A percentile compares a stretch with the other conserved stretches of the same genome.
Evolutionary conservation across 2,797 vertebrate genomes (phyloP).

Genomic region (Florisuga fusca): DNA sequence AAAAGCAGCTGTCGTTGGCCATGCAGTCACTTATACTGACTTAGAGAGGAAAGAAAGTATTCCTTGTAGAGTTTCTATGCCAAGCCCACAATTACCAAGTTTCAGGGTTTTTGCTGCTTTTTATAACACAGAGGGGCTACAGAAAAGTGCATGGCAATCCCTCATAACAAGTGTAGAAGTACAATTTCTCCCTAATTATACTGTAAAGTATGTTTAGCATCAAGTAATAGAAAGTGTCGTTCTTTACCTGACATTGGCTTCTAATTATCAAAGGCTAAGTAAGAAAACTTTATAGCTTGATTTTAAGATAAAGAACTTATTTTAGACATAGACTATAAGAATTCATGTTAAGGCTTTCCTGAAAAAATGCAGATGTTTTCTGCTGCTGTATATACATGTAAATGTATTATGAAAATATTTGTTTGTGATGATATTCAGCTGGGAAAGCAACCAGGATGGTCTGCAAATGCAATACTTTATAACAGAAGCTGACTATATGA

Average conservation of each 20-base stretch:
- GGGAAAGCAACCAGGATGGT: not conserved
- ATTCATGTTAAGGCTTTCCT: not conserved
- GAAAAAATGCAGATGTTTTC: not conserved
- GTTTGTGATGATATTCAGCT: not conserved
- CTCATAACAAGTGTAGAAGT: not conserved
- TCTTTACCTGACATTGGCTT: not conserved
- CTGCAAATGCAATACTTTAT: not conserved
- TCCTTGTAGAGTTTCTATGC: not conserved
- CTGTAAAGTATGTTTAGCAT: not conserved
- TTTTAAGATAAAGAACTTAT: not conserved
- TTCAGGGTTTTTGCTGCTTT: not conserved
- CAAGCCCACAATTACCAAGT: not conserved
- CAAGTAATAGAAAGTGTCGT: not conserved
- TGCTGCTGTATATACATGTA: not conserved
- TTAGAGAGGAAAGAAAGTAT: not conserved
- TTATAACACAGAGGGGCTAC: not conserved
- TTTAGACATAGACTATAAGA: not conserved
- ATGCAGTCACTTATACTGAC: not conserved
- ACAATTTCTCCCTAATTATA: not conserved
- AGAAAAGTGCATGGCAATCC: not conserved
- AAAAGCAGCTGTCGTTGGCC: not conserved
- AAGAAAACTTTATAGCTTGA: not conserved
- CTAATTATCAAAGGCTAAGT: not conserved
- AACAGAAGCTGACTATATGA: not conserved
- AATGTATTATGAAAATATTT: not conserved